Conservation (phyloP, 2,888 invertebrate species). For the Xanthorhoe designata region DNA sequence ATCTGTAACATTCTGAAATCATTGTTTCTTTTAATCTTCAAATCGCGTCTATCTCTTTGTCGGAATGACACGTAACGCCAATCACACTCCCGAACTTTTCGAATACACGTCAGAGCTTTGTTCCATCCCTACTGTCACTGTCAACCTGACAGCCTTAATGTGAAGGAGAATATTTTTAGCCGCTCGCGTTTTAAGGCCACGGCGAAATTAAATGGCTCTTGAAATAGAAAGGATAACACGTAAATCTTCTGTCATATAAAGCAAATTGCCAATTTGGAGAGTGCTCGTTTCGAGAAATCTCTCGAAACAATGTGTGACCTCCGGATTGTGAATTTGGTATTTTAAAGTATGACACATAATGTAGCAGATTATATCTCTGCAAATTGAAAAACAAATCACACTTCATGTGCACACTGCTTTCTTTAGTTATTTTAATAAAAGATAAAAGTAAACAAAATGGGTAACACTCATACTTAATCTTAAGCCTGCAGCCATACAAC, state of each 20-base stretch:
- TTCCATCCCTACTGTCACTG: constrained; percentile 22
- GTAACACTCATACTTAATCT: too few species aligned
- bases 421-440: too few species aligned
- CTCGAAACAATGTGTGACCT: constrained; percentile 9
- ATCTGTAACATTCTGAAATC: neutral
- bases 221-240: constrained; percentile 30
- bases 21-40: neutral
- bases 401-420: neutral
- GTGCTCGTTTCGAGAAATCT: constrained; percentile 14
- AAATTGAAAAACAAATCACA: neutral
- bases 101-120: constrained; percentile 7
- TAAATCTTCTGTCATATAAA: constrained; percentile 29
- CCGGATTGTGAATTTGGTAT: neutral
- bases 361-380: neutral
- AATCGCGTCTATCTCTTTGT: neutral
- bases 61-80: constrained; percentile 8
- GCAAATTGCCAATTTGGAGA: constrained; percentile 22
- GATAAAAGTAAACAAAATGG: too few species aligned
- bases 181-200: constrained; percentile 36
- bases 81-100: constrained; percentile 10
- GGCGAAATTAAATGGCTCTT: constrained; percentile 36
- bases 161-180: constrained; percentile 34
- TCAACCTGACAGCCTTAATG: constrained; percentile 31
- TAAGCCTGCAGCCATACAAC: too few species aligned
- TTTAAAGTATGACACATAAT: neutral